Evolutionary conservation across 2,113 vertebrate species (phyloP).

Genomic region (Fulmarus glacialis): DNA sequence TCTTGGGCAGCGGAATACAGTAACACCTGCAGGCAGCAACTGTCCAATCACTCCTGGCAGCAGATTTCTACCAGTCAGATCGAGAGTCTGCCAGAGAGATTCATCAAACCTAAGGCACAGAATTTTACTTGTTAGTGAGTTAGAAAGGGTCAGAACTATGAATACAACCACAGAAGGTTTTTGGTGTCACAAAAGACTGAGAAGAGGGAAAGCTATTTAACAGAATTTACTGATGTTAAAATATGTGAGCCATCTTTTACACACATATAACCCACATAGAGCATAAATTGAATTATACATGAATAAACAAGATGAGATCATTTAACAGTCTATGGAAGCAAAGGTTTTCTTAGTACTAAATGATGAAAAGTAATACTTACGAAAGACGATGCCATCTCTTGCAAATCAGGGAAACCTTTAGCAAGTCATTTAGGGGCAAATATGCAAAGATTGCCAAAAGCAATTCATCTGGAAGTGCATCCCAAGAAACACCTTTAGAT

Average conservation of each 20-base stretch:
- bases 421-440: constrained; percentile 84
- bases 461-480: constrained; percentile 90
- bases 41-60: constrained; percentile 78
- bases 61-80: constrained; percentile 83
- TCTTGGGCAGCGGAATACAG: constrained; percentile 86
- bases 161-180: background rate
- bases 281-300: background rate
- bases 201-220: background rate
- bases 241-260: background rate
- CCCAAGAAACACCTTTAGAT: constrained; percentile 81
- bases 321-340: background rate
- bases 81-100: constrained; percentile 90
- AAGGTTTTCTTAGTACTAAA: background rate
- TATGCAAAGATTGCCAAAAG: constrained; percentile 83
- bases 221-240: background rate
- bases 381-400: constrained; percentile 86
- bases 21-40: constrained; percentile 80
- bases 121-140: background rate
- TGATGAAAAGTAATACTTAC: constrained; percentile 76
- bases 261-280: background rate
- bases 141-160: background rate
- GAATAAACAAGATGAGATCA: background rate
- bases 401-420: constrained; percentile 80
- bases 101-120: constrained; percentile 84
- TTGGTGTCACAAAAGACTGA: background rate